phyloP scores from a whole-genome alignment of 2,888 invertebrate genomes.

The Smittia sp. region DNA sequence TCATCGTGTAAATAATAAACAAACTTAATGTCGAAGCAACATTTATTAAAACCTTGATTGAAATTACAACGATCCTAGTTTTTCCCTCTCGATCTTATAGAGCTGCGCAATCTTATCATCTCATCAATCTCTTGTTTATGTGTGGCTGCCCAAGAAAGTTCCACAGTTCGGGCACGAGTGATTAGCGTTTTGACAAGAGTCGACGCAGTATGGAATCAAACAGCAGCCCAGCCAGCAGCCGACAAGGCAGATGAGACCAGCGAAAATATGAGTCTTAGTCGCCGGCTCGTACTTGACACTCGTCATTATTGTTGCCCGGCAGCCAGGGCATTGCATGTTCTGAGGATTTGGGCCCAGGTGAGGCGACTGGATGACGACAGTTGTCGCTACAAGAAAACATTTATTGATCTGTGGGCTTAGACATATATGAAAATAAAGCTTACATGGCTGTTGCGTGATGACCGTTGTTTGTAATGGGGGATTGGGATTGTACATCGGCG shows the following conservation, averaged over 20 bases:
- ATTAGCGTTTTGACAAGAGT: constrained; percentile 53
- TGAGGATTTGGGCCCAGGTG: constrained; percentile 50
- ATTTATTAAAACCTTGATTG: no score
- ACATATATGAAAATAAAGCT: no score
- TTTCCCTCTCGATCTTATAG: no score
- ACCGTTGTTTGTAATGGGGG: constrained; percentile 41
- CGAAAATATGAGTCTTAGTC: constrained; percentile 58
- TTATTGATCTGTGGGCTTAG: no score
- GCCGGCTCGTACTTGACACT: constrained; percentile 53
- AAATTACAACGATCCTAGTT: no score
- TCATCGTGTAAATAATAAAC: no score
- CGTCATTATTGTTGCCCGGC: constrained; percentile 54
- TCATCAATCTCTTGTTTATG: not conserved
- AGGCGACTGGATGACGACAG: not conserved
- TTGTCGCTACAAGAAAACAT: not conserved
- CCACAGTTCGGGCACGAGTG: constrained; percentile 57
- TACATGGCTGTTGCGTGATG: constrained; percentile 17
- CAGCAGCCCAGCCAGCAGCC: constrained; percentile 55
- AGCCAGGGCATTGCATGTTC: constrained; percentile 54
- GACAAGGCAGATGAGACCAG: constrained; percentile 50
- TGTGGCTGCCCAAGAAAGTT: constrained; percentile 51
- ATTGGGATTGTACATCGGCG: constrained; percentile 39
- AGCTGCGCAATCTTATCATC: no score
- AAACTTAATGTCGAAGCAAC: no score
- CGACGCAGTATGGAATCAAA: constrained; percentile 55